These are phyloP conservation scores for Polypedilum pembai DNA, from an alignment of 1,140 invertebrate species.

Conservation along the genomic window DNA sequence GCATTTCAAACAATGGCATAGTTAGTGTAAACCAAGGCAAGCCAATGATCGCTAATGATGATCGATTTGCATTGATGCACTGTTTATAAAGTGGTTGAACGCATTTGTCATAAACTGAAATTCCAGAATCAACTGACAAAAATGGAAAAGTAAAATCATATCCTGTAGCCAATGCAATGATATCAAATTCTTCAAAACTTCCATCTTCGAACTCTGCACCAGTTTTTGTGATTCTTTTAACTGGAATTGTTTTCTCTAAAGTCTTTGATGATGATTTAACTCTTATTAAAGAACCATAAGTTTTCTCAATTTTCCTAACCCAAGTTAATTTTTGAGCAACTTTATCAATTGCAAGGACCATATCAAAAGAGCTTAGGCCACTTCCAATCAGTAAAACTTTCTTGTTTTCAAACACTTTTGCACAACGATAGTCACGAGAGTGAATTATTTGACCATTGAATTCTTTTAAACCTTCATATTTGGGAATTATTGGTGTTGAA, in stretches of 20 bases:
- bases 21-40: constrained; percentile 49
- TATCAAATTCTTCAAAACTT: constrained; percentile 52
- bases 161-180: constrained; percentile 43
- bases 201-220: constrained; percentile 51
- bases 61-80: constrained; percentile 51
- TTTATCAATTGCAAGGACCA: constrained; percentile 38
- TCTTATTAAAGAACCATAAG: constrained; percentile 47
- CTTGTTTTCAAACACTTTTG: constrained; percentile 43
- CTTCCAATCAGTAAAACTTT: constrained; percentile 48
- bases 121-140: constrained; percentile 29
- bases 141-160: constrained; percentile 42
- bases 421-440: constrained; percentile 55
- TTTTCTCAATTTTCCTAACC: not conserved
- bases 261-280: constrained; percentile 50
- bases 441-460: constrained; percentile 50
- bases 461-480: constrained; percentile 33
- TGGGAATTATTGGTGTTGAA: constrained; percentile 48
- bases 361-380: constrained; percentile 56
- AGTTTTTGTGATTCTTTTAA: constrained; percentile 46
- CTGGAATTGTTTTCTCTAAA: no score
- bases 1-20: constrained; percentile 57
- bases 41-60: constrained; percentile 54
- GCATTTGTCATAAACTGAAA: constrained; percentile 46
- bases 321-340: not conserved
- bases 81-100: constrained; percentile 58